Evolutionary conservation across 2,113 vertebrate genomes (phyloP).

Genomic region (Acrocephalus arundinaceus): DNA sequence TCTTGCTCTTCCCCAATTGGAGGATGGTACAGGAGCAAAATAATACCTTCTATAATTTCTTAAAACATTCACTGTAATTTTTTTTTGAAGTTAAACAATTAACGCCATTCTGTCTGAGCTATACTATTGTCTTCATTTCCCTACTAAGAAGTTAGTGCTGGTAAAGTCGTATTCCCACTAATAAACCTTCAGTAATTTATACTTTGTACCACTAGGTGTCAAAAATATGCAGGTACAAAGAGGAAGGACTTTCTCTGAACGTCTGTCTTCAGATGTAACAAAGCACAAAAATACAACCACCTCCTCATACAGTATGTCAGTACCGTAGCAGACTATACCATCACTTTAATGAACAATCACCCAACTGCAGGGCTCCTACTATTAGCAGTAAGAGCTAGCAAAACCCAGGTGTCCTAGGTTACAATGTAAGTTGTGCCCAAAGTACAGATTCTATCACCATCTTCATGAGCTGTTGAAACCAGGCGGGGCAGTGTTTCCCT

Average conservation of each 20-base stretch:
- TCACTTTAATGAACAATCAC: background rate
- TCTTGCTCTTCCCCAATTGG: background rate
- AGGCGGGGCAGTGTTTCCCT: too few species aligned
- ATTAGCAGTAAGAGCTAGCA: background rate
- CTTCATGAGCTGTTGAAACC: too few species aligned
- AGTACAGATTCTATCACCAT: too few species aligned
- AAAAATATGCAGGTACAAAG: background rate
- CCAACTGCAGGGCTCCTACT: background rate
- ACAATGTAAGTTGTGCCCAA: too few species aligned
- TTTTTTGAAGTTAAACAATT: background rate
- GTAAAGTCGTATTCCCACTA: background rate
- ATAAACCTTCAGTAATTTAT: background rate
- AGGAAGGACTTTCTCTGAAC: background rate
- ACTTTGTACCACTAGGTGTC: background rate
- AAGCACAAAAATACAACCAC: background rate
- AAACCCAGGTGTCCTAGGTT: background rate
- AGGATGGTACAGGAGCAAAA: background rate
- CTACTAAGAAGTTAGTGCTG: background rate
- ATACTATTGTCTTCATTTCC: background rate
- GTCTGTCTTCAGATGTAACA: background rate
- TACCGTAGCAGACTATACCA: background rate
- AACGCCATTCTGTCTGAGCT: background rate
- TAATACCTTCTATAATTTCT: background rate
- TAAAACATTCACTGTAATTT: background rate
- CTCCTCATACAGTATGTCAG: background rate